phyloP scores from a whole-genome alignment of 2,113 vertebrate species.

The Notarius quadriscutis region DNA sequence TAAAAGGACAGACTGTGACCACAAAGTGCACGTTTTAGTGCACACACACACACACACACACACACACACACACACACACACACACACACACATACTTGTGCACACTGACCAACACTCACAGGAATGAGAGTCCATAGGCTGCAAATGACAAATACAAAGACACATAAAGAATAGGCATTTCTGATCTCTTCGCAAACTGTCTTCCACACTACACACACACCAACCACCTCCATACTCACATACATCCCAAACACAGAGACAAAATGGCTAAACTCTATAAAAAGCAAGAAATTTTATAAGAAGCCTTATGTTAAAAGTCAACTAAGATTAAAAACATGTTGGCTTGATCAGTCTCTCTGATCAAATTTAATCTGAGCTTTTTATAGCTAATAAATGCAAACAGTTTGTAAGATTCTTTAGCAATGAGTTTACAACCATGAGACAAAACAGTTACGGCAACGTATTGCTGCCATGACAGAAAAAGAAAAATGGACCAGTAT shows the following conservation, averaged over 20 bases:
- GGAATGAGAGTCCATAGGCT: background rate
- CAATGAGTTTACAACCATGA: background rate
- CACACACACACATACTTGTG: too few relatives aligned
- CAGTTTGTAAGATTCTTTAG: background rate
- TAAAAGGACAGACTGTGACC: slow-evolving; percentile 46
- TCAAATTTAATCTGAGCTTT: background rate
- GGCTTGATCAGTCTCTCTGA: background rate
- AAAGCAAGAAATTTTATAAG: slow-evolving; percentile 32
- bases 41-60: slow-evolving; percentile 43
- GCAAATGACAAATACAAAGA: background rate
- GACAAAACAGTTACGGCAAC: background rate
- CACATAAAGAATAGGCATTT: slow-evolving; percentile 22
- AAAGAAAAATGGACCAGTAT: too few relatives aligned
- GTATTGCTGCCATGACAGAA: too few relatives aligned
- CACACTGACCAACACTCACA: background rate
- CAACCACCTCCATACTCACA: background rate
- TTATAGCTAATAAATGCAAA: background rate
- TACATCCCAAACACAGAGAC: background rate
- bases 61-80: slow-evolving; percentile 34
- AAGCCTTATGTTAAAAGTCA: slow-evolving; percentile 21
- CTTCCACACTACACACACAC: background rate
- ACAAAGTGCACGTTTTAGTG: slow-evolving; percentile 50
- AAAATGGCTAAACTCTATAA: background rate
- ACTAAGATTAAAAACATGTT: background rate
- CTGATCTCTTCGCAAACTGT: background rate